Percentiles rank a stretch among this genome's conserved stretches.
Evolutionary conservation across 2,888 invertebrate genomes (phyloP).

Genomic region (Archips xylosteana): DNA sequence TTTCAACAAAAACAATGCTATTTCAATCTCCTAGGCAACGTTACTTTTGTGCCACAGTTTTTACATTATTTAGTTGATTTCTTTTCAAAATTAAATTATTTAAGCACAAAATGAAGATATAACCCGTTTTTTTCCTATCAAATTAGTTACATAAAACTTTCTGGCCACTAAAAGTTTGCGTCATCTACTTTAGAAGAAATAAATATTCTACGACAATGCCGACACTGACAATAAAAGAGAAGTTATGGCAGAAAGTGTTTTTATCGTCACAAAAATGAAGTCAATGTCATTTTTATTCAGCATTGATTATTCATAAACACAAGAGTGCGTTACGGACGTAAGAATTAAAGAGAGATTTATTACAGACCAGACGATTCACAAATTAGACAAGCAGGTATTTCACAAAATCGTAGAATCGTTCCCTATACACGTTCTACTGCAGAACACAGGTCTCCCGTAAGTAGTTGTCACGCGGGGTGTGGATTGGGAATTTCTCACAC

Average conservation of each 20-base stretch:
- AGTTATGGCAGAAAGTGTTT: not conserved
- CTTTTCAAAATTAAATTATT: not conserved
- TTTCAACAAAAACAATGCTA: not conserved
- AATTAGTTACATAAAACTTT: not conserved
- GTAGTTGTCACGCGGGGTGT: too few species aligned
- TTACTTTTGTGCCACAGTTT: not conserved
- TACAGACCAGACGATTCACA: too few species aligned
- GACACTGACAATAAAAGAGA: not conserved
- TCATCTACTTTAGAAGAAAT: not conserved
- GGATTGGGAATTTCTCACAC: too few species aligned
- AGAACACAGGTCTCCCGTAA: too few species aligned
- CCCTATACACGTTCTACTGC: too few species aligned
- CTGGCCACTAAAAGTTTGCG: slow-evolving; percentile 5
- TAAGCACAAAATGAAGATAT: not conserved
- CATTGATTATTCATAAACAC: too few species aligned
- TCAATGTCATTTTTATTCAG: not conserved
- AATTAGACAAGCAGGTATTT: too few species aligned
- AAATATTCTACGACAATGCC: not conserved
- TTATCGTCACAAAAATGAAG: not conserved
- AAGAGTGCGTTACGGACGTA: too few species aligned
- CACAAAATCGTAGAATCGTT: too few species aligned
- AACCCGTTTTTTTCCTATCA: not conserved
- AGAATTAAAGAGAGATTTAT: too few species aligned
- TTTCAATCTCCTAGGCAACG: slow-evolving; percentile 34
- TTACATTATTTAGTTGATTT: not conserved